Base-by-base conservation (phyloP, 2,797 vertebrate species). In the Gobio occitaniae region DNA sequence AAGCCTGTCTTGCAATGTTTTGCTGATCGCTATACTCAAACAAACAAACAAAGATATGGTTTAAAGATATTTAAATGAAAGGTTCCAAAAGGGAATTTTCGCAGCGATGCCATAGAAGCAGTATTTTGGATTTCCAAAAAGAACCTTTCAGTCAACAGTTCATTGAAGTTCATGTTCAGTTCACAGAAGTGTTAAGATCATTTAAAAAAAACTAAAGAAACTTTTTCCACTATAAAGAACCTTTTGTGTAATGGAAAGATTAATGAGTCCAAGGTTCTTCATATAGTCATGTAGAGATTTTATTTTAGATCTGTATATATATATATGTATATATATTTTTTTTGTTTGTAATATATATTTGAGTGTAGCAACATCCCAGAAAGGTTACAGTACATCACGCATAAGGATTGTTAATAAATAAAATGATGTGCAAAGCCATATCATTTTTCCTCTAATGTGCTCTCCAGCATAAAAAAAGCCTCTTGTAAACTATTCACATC, bases 401-500 rank as follows among this genome's bases (percentile, higher is more conserved):
- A 56, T 36, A 70, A 36, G 16, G n/a, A 47, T 48, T 82, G 52
- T 47, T 29, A 72, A 59, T n/a, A 54, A 41, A 52, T 79, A 38
- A 38, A 54, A 54, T 54, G 6, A 25, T n/a, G 10, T 70, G 78
- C 66, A 80, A 87, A 84, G 74, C 50, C 47, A 63, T 47, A 2
- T 52, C 16, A 19, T 65, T 50, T 80, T 81, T 76, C 75, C 69
- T 89, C 68, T 74, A 84, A 84, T 77, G 63, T 83, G 78, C 65
- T 78, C 76, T 79, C 13, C 54, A 52, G 78, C 44, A 63, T 77
- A 61, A 70, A 70, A 25, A n/a, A 52, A 36, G 36, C 36, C 52
- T 70, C 52, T 56, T 81, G 78, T 87, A 68, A 70, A 87, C 47
- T 25, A 76, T 80, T 74, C 78, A 68, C 48, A 47, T 78, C 56